Evolutionary conservation across 2,113 vertebrate genomes (phyloP).

Genomic region (Martes martes): DNA sequence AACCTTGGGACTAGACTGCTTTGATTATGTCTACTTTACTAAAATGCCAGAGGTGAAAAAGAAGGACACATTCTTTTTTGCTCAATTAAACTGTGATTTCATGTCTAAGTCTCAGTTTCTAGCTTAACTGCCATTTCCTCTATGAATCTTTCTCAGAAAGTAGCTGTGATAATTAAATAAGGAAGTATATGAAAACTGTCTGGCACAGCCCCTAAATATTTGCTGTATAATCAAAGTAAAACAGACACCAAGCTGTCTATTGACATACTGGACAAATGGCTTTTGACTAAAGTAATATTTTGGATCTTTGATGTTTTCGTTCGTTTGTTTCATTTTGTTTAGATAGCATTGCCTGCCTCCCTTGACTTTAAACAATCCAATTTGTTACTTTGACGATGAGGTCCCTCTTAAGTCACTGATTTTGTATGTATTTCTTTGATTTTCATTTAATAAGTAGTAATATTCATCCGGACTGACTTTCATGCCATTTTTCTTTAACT

Average conservation of each 20-base stretch:
- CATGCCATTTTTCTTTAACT: background rate
- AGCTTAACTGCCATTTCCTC: background rate
- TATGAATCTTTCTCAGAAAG: background rate
- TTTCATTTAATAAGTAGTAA: background rate
- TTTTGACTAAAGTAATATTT: background rate
- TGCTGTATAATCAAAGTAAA: background rate
- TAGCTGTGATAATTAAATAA: background rate
- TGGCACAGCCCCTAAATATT: background rate
- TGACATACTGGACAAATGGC: background rate
- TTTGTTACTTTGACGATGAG: background rate
- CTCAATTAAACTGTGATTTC: background rate
- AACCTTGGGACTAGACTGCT: background rate
- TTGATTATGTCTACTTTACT: background rate
- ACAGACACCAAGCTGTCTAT: background rate
- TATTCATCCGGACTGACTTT: background rate
- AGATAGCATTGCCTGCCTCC: background rate
- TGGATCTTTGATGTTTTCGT: background rate
- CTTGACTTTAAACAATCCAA: background rate
- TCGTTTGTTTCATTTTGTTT: background rate
- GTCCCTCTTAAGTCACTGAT: background rate
- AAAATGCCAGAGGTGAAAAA: background rate
- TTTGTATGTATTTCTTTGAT: background rate
- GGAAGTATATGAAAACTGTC: background rate
- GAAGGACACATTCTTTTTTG: background rate
- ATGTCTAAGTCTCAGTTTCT: background rate